These are phyloP conservation scores for Stomatorhinus walkeri DNA, from an alignment of 2,797 vertebrate species.

Conservation along the genomic window DNA sequence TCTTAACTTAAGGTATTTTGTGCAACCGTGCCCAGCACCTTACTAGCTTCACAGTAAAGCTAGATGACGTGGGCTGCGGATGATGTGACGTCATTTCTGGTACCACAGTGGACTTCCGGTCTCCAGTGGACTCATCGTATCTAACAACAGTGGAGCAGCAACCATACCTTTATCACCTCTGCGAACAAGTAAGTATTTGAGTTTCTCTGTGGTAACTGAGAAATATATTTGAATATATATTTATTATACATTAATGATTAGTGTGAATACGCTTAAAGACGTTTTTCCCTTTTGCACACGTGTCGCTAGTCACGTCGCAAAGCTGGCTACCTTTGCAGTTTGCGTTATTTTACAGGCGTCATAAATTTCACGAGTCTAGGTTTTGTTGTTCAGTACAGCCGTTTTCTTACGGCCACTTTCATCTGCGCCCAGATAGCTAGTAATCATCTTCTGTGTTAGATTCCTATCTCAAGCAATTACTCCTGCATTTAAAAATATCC, in stretches of 20 bases:
- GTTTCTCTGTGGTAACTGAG: neutral
- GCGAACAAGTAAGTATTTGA: neutral
- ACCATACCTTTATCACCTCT: neutral
- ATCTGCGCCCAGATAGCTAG: neutral
- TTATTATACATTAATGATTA: neutral
- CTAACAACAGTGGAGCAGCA: neutral
- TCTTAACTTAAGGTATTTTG: no score
- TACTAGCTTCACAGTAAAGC: no score
- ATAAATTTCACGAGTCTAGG: neutral
- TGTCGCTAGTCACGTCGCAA: neutral
- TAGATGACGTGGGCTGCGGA: no score
- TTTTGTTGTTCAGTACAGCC: neutral
- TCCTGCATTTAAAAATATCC: neutral
- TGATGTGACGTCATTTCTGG: neutral
- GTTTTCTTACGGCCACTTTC: neutral
- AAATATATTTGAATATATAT: neutral
- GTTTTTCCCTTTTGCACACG: neutral
- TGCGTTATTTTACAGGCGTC: neutral
- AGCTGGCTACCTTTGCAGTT: neutral
- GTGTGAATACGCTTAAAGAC: neutral
- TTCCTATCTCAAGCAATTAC: neutral
- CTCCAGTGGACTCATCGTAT: neutral
- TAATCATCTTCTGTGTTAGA: neutral
- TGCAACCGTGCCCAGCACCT: no score
- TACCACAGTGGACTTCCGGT: neutral